Evolutionary conservation across 2,797 vertebrate genomes (phyloP), one percentile per base, ranked within the genome.

Genomic region (Peromyscus nudipes): DNA sequence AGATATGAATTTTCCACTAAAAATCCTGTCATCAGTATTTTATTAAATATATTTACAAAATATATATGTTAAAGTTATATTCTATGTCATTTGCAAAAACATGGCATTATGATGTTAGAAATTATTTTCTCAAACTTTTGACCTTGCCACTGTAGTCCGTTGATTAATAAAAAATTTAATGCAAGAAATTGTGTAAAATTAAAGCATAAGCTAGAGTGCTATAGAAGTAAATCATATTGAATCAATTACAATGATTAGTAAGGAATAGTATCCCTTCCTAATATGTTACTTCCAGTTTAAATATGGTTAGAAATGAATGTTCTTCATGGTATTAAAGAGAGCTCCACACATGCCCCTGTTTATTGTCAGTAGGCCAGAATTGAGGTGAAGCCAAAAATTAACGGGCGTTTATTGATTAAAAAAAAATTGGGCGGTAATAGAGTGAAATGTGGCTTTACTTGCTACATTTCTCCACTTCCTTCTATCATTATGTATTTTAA

Each of bases 201-300:
- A 91, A 95, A 31, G 37, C 14, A 5, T 76, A 92, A 82, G 37
- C 46, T 55, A 77, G 29, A 34, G 10, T 62, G 14, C 43, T 90
- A 6, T 14, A 40, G n/a, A 90, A 92, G 12, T 84, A 94, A 88
- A 80, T 7, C 16, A 31, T 55, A 81, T 43, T 14, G 77, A 86
- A 81, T 21, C 31, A 75, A 9, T 37, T 90, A 92, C 37, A 90
- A 49, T 87, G 92, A 94, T 76, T 80, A 81, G 40, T 52, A 83
- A 10, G 16, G 87, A 90, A 49, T 67, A 89, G 52, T 96, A 57
- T 86, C 49, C 10, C 34, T 88, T 34, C 7, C 37, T 49, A 34
- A 85, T 31, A 21, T 4, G 62, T n/a, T 23, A 46, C 5, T 19
- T 84, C 29, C 40, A 21, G 34, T 13, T 65, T 65, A 46, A 46